A percentile compares a stretch with the other conserved stretches of the same genome.
These are phyloP conservation scores for Zosterops japonicus DNA, from an alignment of 2,113 vertebrate species.

Conservation along the genomic window DNA sequence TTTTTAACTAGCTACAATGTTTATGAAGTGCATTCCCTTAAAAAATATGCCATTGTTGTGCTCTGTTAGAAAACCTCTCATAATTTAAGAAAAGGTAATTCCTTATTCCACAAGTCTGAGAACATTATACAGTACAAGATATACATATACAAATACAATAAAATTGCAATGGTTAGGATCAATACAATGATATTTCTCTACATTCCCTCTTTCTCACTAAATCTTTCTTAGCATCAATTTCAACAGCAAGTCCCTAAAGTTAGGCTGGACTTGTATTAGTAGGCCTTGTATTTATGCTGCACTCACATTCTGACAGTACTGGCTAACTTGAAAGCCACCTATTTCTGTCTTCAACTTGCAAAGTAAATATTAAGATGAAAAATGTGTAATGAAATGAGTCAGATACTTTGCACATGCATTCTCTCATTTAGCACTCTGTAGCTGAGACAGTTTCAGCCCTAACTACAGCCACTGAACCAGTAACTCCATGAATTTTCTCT, in stretches of 20 bases:
- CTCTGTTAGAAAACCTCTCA: neutral
- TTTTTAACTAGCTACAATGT: neutral
- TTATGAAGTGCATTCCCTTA: neutral
- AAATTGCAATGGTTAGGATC: neutral
- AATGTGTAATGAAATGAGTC: neutral
- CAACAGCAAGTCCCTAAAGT: neutral
- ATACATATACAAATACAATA: neutral
- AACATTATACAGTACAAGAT: neutral
- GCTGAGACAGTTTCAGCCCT: neutral
- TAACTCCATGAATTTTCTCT: neutral
- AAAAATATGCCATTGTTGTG: neutral
- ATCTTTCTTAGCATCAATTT: neutral
- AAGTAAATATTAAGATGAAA: neutral
- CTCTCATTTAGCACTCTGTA: neutral
- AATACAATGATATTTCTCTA: neutral
- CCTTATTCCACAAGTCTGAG: neutral
- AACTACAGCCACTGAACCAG: neutral
- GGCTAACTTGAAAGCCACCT: neutral
- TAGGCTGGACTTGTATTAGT: neutral
- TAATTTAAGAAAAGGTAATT: neutral
- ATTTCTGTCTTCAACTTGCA: neutral
- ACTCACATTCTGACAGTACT: neutral
- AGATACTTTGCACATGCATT: neutral
- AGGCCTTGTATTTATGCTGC: neutral
- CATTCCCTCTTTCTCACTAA: neutral